These are phyloP conservation scores for Oppia nitens DNA, from an alignment of 1,140 invertebrate species.

Conservation along the genomic window DNA sequence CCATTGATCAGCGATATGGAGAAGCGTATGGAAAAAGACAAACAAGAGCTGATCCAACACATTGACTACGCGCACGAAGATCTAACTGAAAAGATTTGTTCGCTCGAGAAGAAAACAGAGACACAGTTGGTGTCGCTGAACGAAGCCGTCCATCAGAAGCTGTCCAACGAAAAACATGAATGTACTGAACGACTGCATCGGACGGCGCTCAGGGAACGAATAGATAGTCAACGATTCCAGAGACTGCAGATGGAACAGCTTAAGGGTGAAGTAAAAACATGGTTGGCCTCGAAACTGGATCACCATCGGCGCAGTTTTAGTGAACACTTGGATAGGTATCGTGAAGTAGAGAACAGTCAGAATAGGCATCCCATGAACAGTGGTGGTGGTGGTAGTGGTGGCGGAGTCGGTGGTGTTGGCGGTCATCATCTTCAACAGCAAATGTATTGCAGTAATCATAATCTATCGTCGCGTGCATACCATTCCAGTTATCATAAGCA, in stretches of 20 bases:
- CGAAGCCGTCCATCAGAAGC: conserved; percentile 23
- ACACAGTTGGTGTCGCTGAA: conserved; percentile 51
- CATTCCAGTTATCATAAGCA: neutral
- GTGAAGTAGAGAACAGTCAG: neutral
- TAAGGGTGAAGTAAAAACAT: conserved; percentile 16
- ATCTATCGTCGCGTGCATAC: neutral
- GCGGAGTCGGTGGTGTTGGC: no score
- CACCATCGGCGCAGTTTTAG: neutral
- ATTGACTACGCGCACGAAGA: conserved; percentile 60
- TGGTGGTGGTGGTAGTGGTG: neutral
- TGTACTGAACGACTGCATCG: conserved; percentile 19
- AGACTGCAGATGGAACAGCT: conserved; percentile 2
- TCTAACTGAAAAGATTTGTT: conserved; percentile 57
- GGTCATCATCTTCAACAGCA: no score
- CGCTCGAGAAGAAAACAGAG: conserved; percentile 52
- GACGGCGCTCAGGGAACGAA: conserved; percentile 13
- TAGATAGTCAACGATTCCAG: conserved; percentile 18
- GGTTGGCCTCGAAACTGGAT: conserved; percentile 6
- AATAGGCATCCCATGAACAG: neutral
- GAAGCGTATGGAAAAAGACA: conserved; percentile 61
- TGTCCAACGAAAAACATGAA: conserved; percentile 19
- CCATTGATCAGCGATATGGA: conserved; percentile 73
- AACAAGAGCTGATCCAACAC: conserved; percentile 63
- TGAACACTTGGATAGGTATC: neutral
- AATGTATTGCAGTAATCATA: no score